Evolutionary conservation across 1,140 invertebrate species (phyloP), one percentile per base, ranked within the genome.

Genomic region (Muscidifurax raptorellus): DNA sequence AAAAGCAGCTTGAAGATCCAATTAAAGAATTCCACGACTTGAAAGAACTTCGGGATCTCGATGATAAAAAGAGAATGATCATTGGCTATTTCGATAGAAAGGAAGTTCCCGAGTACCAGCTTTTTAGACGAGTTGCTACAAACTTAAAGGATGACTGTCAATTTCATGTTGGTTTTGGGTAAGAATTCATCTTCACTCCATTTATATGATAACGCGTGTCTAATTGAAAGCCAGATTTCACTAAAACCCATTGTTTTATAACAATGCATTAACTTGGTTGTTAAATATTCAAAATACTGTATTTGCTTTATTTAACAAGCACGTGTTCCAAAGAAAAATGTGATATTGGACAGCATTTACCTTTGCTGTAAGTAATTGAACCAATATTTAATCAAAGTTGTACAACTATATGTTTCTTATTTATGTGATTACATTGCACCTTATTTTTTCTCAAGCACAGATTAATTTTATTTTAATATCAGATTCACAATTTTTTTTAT

Each of bases 141-240:
- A 97, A 96, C 92, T 93, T 99, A 0, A 98, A 99, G 90, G 98
- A 99, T 90, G 99, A 99, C 90, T 99, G 99, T 89, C 94, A 96
- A 85, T 99, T 99, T 90, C 96, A 98, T 93, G 96, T 96, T 90
- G 98, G 97, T 0, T 97, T 99, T 94, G 98, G 98, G 93, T 98
- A 97, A 93, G 96, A 47, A 86, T 75, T 76, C 10, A 25, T 75
- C 32, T 22, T 22, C 72, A 1, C 32, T 22, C 52, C 72, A 1
- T 27, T 52, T 52, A 67, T 69, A 44, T 85, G 25, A 81, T 82
- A 82, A 25, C 40, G 27, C 40, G 27, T 47, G 18, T 66, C 76
- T 47, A 32, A 77, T n/a, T 47, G 59, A 80, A 69, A 69, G n/a
- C 30, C 6, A 7, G 18, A n/a, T n/a, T 59, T 1, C 74, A 36